phyloP scores from a whole-genome alignment of 2,113 vertebrate species.

The Ascaphus truei region DNA sequence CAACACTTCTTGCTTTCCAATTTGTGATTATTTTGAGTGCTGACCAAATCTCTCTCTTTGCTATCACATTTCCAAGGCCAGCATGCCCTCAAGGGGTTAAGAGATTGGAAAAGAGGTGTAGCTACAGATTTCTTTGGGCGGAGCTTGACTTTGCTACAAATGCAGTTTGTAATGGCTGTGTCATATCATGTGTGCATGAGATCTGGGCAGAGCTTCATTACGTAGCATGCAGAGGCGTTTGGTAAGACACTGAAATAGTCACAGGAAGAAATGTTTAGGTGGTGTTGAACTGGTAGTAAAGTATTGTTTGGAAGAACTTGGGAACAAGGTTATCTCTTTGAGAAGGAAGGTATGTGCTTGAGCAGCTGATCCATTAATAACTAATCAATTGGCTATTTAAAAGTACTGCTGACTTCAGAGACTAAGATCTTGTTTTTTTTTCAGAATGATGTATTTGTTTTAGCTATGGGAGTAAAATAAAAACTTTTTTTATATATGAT shows the following conservation, averaged over 20 bases:
- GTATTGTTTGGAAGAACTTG: neutral
- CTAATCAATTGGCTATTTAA: too few relatives aligned
- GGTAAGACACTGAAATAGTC: neutral
- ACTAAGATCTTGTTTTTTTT: too few relatives aligned
- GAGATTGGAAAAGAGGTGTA: neutral
- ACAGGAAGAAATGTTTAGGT: slow-evolving; percentile 1
- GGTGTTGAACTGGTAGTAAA: neutral
- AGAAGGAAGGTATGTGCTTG: neutral
- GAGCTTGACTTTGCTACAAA: slow-evolving; percentile 8
- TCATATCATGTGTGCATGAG: slow-evolving; percentile 25
- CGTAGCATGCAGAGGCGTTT: slow-evolving; percentile 6
- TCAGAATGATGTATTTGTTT: too few relatives aligned
- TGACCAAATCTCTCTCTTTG: too few relatives aligned
- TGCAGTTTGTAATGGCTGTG: slow-evolving; percentile 22
- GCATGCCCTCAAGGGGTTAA: slow-evolving; percentile 3
- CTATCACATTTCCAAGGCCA: too few relatives aligned
- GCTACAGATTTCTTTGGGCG: neutral
- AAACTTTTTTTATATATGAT: too few relatives aligned
- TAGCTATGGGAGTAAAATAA: too few relatives aligned
- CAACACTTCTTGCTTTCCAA: too few relatives aligned
- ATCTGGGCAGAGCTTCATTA: slow-evolving; percentile 17
- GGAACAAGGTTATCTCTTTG: neutral
- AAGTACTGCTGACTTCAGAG: too few relatives aligned
- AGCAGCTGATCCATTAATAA: too few relatives aligned
- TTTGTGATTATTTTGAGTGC: too few relatives aligned